Evolutionary conservation across 64 coral and sea anemone genomes (phyloP), one percentile per base, ranked within the genome.

Genomic region (Actinia equina): DNA sequence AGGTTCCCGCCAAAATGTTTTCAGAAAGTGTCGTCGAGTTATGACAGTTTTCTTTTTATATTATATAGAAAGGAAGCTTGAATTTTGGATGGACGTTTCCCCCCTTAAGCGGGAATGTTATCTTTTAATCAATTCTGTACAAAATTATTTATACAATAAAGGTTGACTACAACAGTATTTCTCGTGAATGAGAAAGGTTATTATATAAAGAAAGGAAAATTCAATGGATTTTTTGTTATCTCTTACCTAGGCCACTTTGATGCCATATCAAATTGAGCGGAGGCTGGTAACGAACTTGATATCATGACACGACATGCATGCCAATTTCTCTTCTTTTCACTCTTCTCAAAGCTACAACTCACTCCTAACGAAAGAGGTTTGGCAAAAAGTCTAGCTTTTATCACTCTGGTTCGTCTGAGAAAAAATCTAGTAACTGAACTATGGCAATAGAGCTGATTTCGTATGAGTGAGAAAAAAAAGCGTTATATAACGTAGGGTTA

Each of bases 81-180:
- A 65, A 8, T n/a, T 20, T 65, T 4, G 62, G 20, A 22, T n/a
- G 5, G 22, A 65, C 62, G 55, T 57, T 57, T 16, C n/a, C 62
- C 62, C 6, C n/a, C n/a, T 7, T 10, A 65, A 65, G n/a, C 62
- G n/a, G 62, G 62, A 65, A n/a, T 14, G 62, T 74, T 13, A 30
- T 74, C 69, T 74, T 74, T 74, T 74, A 74, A 74, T 74, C 26
- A 74, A 74, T 74, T 74, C 69, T 74, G 69, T 74, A 74, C 69
- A 74, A 74, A 74, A 74, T 74, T 74, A 74, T 74, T 74, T 42
- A 41, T 74, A 74, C 25, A 74, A 74, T 74, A 74, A 74, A 74
- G 25, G 27, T 74, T 74, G 41, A 74, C 69, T 74, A 74, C 69
- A 74, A 74, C 69, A 74, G 23, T 41, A 27, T 27, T 74, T 41